Conservation (phyloP, 2,113 vertebrate species). For the Taxidea taxus region DNA sequence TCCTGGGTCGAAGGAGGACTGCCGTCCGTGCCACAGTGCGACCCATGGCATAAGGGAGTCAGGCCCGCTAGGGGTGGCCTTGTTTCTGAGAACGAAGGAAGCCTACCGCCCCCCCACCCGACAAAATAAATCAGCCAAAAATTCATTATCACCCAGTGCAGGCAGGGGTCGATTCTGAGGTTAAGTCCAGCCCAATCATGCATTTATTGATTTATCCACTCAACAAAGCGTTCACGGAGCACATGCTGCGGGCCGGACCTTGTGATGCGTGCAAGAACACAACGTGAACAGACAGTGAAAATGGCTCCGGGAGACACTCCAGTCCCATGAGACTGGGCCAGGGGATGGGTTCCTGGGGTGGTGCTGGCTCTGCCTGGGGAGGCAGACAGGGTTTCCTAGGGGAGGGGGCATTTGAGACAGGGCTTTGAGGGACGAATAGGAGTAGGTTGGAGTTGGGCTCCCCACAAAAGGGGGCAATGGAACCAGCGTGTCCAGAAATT, state of each 20-base stretch:
- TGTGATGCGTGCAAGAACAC: background rate
- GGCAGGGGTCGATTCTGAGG: background rate
- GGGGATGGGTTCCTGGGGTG: background rate
- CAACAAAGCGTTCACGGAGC: background rate
- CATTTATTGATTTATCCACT: background rate
- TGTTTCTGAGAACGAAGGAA: background rate
- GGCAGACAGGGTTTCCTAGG: background rate
- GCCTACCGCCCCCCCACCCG: background rate
- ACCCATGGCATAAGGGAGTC: background rate
- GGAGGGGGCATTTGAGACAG: background rate
- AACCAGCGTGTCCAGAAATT: background rate
- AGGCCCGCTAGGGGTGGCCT: background rate
- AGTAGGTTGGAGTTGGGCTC: background rate
- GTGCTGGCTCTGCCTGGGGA: background rate
- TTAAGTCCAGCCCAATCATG: background rate
- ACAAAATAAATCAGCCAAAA: background rate
- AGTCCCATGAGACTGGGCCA: background rate
- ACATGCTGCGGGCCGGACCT: background rate
- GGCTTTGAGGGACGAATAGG: background rate
- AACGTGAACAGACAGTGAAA: background rate
- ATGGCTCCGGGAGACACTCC: background rate
- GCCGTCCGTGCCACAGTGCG: background rate
- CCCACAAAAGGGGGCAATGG: background rate
- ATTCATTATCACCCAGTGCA: too few relatives aligned
- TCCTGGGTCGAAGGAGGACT: background rate